Percentiles rank a stretch among this genome's conserved stretches.
Conservation (phyloP, 2,888 invertebrate species). For the Stegana nigrithorax region DNA sequence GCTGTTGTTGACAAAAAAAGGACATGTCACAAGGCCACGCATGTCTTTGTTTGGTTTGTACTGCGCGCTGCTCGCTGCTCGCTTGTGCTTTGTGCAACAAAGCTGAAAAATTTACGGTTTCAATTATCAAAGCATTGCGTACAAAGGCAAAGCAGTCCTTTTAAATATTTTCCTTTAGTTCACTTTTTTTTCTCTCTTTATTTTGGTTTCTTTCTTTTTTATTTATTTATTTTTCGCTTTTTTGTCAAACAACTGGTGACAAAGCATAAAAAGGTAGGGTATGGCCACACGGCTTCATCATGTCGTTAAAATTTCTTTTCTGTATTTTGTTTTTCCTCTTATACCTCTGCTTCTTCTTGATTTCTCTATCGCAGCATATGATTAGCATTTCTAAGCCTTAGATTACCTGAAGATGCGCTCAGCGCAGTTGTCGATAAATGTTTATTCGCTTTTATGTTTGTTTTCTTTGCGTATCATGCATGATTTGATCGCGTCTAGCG, state of each 20-base stretch:
- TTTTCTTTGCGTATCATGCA: too few species aligned
- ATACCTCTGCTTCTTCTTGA: too few species aligned
- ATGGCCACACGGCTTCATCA: too few species aligned
- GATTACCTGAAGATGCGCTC: slow-evolving; percentile 54
- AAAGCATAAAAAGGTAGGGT: slow-evolving; percentile 3
- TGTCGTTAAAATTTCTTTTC: too few species aligned
- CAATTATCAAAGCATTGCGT: slow-evolving; percentile 51
- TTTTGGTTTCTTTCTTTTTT: too few species aligned
- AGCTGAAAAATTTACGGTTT: slow-evolving; percentile 57
- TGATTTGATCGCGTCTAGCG: too few species aligned
- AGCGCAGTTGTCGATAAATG: not conserved
- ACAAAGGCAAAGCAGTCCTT: not conserved
- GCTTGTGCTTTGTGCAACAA: slow-evolving; percentile 39
- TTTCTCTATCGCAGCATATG: slow-evolving; percentile 32
- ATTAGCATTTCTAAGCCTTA: slow-evolving; percentile 60
- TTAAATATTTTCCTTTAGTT: not conserved
- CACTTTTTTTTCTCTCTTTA: not conserved
- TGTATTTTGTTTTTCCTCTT: too few species aligned
- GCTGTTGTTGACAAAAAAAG: not conserved
- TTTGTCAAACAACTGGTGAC: not conserved
- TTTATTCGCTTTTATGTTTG: too few species aligned
- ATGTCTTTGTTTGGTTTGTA: not conserved
- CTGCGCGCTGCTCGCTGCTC: not conserved
- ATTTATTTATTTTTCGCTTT: not conserved
- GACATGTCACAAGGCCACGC: slow-evolving; percentile 1